Conservation (phyloP, 2,113 vertebrate species). For the Pteronura brasiliensis region DNA sequence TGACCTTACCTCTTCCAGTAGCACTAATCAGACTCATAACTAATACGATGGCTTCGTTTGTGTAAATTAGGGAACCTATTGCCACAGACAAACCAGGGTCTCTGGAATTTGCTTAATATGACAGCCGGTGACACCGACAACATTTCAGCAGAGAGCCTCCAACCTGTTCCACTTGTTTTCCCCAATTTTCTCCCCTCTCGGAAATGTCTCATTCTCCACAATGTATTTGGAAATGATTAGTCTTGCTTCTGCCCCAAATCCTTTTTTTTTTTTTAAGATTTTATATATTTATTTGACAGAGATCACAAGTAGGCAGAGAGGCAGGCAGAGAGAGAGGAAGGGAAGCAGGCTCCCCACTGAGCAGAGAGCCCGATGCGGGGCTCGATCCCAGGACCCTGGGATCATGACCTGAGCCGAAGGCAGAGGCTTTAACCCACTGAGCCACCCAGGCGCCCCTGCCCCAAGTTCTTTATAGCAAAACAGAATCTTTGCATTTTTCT, state of each 20-base stretch:
- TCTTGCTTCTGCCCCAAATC: neutral
- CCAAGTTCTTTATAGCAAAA: neutral
- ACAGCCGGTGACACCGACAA: too few relatives aligned
- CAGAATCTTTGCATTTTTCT: neutral
- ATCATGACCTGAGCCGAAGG: too few relatives aligned
- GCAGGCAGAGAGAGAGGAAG: too few relatives aligned
- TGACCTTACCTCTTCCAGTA: neutral
- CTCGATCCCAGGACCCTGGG: too few relatives aligned
- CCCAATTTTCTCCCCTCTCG: neutral
- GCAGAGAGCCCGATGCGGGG: too few relatives aligned
- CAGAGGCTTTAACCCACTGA: too few relatives aligned
- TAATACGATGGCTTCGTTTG: neutral
- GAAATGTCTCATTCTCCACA: neutral
- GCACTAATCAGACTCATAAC: neutral
- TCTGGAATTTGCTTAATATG: too few relatives aligned
- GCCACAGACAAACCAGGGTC: neutral
- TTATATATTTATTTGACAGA: too few relatives aligned
- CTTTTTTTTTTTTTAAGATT: neutral
- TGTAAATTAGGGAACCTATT: neutral
- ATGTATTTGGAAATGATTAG: neutral
- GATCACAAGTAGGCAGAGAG: too few relatives aligned
- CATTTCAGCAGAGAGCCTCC: neutral
- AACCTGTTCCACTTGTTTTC: neutral
- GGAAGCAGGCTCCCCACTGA: too few relatives aligned
- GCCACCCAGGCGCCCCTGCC: neutral